These are phyloP conservation scores for Panzeria rudis DNA, from an alignment of 2,888 invertebrate species.

Conservation along the genomic window DNA sequence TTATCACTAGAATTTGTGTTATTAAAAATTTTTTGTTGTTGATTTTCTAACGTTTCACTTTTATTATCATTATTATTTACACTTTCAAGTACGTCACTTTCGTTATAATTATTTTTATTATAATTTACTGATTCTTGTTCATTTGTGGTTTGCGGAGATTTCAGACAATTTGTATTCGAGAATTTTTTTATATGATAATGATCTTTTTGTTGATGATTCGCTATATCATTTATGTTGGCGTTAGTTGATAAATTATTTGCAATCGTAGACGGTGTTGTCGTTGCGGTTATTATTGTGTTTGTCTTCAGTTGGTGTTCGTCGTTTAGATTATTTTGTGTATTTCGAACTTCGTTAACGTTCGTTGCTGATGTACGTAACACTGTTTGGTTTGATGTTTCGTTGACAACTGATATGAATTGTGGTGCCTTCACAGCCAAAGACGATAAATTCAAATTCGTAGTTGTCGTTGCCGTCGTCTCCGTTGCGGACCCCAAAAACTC, in stretches of 20 bases:
- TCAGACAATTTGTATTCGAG: constrained; percentile 34
- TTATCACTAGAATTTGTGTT: constrained; percentile 66
- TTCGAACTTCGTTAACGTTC: constrained; percentile 68
- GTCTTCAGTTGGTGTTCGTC: constrained; percentile 17
- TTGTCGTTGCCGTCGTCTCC: constrained; percentile 34
- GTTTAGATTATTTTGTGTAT: constrained; percentile 43
- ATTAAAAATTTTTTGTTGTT: constrained; percentile 68
- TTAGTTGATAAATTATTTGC: constrained; percentile 65
- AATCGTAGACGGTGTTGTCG: constrained; percentile 64
- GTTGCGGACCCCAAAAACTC: constrained; percentile 59
- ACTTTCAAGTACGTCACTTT: constrained; percentile 61
- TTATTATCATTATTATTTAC: constrained; percentile 65
- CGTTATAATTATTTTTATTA: constrained; percentile 40
- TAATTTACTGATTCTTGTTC: constrained; percentile 67
- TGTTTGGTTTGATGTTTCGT: constrained; percentile 81
- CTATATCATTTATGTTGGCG: constrained; percentile 49
- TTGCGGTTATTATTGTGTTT: constrained; percentile 49
- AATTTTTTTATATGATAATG: constrained; percentile 54
- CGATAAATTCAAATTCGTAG: constrained; percentile 74
- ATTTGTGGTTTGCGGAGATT: constrained; percentile 45
- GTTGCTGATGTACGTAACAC: constrained; percentile 76
- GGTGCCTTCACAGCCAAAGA: constrained; percentile 77
- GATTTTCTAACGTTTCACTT: constrained; percentile 53
- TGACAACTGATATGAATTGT: constrained; percentile 82
- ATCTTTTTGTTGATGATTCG: constrained; percentile 44